phyloP scores from a whole-genome alignment of 1,140 invertebrate species.

The Drosophila nasuta region DNA sequence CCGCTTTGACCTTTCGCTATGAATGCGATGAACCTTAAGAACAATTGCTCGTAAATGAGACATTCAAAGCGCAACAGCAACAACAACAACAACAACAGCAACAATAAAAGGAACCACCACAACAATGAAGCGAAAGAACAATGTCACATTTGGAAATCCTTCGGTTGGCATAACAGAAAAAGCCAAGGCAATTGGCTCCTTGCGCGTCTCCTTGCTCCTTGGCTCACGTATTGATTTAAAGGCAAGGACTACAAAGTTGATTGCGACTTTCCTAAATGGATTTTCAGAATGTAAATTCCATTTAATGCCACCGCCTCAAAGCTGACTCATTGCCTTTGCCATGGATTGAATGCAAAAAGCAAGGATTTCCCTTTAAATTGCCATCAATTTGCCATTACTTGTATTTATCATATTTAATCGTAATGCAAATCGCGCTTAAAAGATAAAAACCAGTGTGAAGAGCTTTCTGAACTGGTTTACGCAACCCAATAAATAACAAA shows the following conservation, averaged over 20 bases:
- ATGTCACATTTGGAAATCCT: slow-evolving; percentile 75
- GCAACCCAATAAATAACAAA: no score
- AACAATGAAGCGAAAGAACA: slow-evolving; percentile 30
- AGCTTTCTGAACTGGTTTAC: not conserved
- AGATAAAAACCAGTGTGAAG: not conserved
- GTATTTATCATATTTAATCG: not conserved
- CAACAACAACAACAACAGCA: slow-evolving; percentile 30
- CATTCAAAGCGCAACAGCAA: slow-evolving; percentile 64
- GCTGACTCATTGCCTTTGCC: slow-evolving; percentile 30
- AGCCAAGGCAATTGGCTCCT: slow-evolving; percentile 58
- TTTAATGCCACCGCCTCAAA: slow-evolving; percentile 23
- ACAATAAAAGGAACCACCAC: slow-evolving; percentile 30
- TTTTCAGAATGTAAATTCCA: slow-evolving; percentile 41
- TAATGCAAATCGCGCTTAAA: not conserved
- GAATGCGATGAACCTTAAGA: slow-evolving; percentile 74
- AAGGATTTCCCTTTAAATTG: slow-evolving; percentile 4
- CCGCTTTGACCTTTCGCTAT: slow-evolving; percentile 68
- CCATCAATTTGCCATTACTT: slow-evolving; percentile 2
- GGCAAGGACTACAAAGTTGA: slow-evolving; percentile 29
- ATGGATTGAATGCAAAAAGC: not conserved
- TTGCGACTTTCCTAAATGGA: slow-evolving; percentile 18
- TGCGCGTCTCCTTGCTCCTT: slow-evolving; percentile 8
- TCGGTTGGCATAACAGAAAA: slow-evolving; percentile 57
- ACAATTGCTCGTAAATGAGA: slow-evolving; percentile 67
- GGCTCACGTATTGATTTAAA: slow-evolving; percentile 47